Conservation (phyloP, 2,888 invertebrate genomes). For the Bhutanitis thaidina region DNA sequence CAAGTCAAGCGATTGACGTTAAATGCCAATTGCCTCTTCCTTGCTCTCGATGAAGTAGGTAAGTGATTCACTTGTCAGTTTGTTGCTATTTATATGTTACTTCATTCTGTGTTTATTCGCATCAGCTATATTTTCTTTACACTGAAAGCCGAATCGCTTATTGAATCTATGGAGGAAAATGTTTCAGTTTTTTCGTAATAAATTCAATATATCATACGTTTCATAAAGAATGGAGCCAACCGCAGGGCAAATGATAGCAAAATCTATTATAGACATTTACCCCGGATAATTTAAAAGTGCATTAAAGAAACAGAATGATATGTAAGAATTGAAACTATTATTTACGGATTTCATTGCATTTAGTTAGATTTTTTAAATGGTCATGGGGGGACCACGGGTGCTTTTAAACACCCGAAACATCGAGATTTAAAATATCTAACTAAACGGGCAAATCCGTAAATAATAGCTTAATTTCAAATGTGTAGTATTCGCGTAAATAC, state of each 20-base stretch:
- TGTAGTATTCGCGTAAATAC: too few species aligned
- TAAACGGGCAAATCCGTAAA: too few species aligned
- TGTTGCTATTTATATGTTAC: slow-evolving; percentile 13
- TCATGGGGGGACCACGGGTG: too few species aligned
- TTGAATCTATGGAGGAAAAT: slow-evolving; percentile 21
- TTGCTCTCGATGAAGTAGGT: slow-evolving; percentile 36
- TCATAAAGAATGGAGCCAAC: slow-evolving; percentile 13
- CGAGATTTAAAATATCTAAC: too few species aligned
- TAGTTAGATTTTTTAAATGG: too few species aligned
- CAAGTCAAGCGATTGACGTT: slow-evolving; percentile 40
- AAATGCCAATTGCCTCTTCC: slow-evolving; percentile 48
- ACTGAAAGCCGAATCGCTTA: slow-evolving; percentile 15
- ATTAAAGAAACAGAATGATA: too few species aligned
- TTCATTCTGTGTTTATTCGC: slow-evolving; percentile 14
- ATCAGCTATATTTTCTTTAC: slow-evolving; percentile 16
- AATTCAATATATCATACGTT: slow-evolving; percentile 45
- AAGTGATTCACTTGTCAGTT: slow-evolving; percentile 35
- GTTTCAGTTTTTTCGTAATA: slow-evolving; percentile 37
- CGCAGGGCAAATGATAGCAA: slow-evolving; percentile 4
- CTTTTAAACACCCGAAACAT: too few species aligned
- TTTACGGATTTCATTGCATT: too few species aligned
- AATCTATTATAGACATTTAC: background rate
- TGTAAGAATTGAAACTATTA: too few species aligned
- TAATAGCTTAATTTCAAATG: too few species aligned
- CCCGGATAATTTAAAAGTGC: background rate